Evolutionary conservation across 2,113 vertebrate genomes (phyloP), one percentile per base, ranked within the genome.

Genomic region (Fregetta grallaria): DNA sequence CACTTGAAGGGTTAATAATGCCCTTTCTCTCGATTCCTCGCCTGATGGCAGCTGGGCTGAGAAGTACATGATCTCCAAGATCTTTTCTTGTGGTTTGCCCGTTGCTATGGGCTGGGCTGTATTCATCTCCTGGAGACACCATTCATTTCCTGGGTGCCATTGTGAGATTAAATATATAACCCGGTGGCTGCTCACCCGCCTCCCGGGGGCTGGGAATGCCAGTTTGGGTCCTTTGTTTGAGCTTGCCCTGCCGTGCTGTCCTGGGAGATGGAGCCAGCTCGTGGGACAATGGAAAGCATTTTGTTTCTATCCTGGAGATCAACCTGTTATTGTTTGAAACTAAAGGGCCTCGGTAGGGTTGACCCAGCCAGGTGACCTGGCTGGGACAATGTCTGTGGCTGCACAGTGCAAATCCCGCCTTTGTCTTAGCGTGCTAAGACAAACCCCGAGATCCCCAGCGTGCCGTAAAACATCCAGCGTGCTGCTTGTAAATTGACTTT

Each of bases 181-280:
- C 77, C 4, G 9, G 42, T 19, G 70, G 49, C 71, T 53, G 59
- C 61, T 78, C 50, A 10, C 53, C 87, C 72, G 8, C 79, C 68
- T 52, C 86, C 67, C 7, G 1, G 44, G 86, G 74, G 90, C 79
- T 38, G 56, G 77, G 88, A 91, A 88, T 72, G 93, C 87, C 94
- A n/a, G 22, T 55, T 13, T 1, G 80, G 78, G 38, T 19, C 94
- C 88, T 97, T 97, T 98, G 96, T 97, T 92, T 95, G 85, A 92
- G 91, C 96, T 93, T 91, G 96, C 83, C 95, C 97, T 98, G 97
- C 97, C 96, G 34, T 97, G 93, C 91, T 96, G 94, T 75, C 92
- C 96, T 30, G 90, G 92, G 52, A 94, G 84, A 86, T 78, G 93
- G 91, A 92, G 97, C 96, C 97, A 92, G 82, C 66, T 91, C 9